Base-by-base conservation (phyloP, 2,888 invertebrate species). In the Frankliniella fusca region DNA sequence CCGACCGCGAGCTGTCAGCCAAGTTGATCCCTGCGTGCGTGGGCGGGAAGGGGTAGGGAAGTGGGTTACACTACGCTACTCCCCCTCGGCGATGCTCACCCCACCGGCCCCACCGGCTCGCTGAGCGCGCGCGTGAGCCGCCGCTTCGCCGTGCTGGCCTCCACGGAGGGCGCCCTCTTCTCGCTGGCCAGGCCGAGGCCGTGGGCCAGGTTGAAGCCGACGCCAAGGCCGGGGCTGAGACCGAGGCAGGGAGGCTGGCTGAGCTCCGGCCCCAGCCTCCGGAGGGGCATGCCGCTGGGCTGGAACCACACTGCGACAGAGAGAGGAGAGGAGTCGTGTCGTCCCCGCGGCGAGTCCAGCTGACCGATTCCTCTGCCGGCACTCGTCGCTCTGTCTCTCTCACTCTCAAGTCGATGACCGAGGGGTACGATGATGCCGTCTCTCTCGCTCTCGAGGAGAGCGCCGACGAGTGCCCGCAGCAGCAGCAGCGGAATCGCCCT, bases 141-240 rank as follows among this genome's bases (percentile, higher is more conserved):
- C 23, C 70, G 27, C 23, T 76, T 76, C 23, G 70, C 70, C 23
- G 70, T 76, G 70, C 70, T 23, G 8, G 70, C 70, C 70, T 76
- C 70, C 23, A 76, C 70, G 70, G 70, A 76, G 27, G 70, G 70
- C 23, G 70, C 70, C 23, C 70, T n/a, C 70, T 76, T 76, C 70
- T 76, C 70, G 70, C 70, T 76, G 70, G 70, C 70, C 23, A 76
- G 70, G 70, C 65, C n/a, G 65, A 65, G 65, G 65, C 70, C 70
- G n/a, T 38, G 38, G 38, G 38, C 38, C 38, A 38, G 3, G 15
- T 15, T 54, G n/a, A 23, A 23, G 70, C 70, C 23, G 70, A 70
- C 23, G 70, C 70, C 70, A 23, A 23, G 23, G 27, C 15, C 15
- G 3, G 18, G 9, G 70, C 70, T 23, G 23, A 23, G n/a, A 23